Evolutionary conservation across 2,888 invertebrate genomes (phyloP).

Genomic region (Camptogramma bilineatum): DNA sequence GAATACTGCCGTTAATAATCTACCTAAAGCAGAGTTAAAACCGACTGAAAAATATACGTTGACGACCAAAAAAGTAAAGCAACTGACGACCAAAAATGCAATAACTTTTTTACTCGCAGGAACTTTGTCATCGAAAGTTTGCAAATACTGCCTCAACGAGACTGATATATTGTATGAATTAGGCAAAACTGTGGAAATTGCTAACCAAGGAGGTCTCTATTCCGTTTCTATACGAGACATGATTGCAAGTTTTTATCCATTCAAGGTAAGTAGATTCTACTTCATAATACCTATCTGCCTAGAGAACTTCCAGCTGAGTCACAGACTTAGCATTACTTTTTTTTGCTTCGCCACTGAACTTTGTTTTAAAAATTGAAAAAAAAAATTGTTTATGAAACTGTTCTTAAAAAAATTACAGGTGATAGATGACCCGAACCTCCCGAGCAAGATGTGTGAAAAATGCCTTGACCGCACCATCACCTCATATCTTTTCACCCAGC

Average conservation of each 20-base stretch:
- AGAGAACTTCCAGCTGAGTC: too few relatives aligned
- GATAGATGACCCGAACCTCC: conserved; percentile 62
- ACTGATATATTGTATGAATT: conserved; percentile 61
- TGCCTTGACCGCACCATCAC: conserved; percentile 66
- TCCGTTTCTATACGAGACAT: conserved; percentile 72
- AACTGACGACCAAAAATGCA: conserved; percentile 67
- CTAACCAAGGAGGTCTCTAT: conserved; percentile 59
- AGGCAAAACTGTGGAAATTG: conserved; percentile 69
- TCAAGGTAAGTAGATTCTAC: conserved; percentile 68
- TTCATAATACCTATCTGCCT: not conserved
- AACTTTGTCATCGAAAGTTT: conserved; percentile 64
- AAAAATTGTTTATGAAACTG: not conserved
- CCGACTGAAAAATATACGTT: conserved; percentile 24
- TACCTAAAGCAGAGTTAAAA: not conserved
- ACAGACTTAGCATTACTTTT: too few relatives aligned
- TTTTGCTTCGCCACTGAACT: too few relatives aligned
- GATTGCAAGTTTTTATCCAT: conserved; percentile 74
- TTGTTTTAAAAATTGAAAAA: too few relatives aligned
- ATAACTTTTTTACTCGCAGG: conserved; percentile 68
- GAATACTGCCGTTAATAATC: not conserved
- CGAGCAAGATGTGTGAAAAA: conserved; percentile 69
- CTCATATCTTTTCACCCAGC: conserved; percentile 73
- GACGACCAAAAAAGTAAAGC: conserved; percentile 29
- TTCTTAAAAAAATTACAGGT: conserved; percentile 50
- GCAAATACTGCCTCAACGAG: conserved; percentile 70